phyloP scores from a whole-genome alignment of 1,140 invertebrate genomes.

The Caerostris extrusa region DNA sequence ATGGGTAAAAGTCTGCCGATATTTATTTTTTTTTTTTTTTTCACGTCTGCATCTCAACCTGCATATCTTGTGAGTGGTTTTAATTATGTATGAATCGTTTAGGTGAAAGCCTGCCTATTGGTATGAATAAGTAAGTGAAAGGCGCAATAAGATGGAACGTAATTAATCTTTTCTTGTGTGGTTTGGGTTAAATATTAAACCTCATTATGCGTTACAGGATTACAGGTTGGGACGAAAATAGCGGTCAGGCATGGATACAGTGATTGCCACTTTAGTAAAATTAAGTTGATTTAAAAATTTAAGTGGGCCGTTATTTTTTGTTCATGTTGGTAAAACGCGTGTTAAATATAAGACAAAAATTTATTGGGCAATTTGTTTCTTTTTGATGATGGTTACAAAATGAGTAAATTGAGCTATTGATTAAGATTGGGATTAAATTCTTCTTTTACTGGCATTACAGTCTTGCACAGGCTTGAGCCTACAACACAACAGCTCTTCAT shows the following conservation, averaged over 20 bases:
- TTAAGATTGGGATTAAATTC: too few species aligned
- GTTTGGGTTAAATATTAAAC: not conserved
- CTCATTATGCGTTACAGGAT: not conserved
- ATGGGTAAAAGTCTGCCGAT: not conserved
- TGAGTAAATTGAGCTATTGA: too few species aligned
- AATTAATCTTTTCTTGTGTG: not conserved
- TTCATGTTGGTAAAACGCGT: too few species aligned
- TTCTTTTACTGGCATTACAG: too few species aligned
- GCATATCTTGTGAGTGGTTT: not conserved
- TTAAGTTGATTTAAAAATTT: not conserved
- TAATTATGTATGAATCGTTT: constrained; percentile 22
- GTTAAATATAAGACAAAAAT: too few species aligned
- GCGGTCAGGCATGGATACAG: not conserved
- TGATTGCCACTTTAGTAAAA: not conserved
- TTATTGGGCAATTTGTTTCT: too few species aligned
- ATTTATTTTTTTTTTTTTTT: not conserved
- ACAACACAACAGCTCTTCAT: too few species aligned
- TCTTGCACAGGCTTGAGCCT: too few species aligned
- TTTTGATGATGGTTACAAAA: too few species aligned
- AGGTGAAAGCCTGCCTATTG: not conserved
- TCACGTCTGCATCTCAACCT: not conserved
- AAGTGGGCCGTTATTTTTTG: not conserved
- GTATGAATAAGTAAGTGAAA: constrained; percentile 37
- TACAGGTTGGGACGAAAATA: not conserved
- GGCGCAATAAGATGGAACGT: not conserved